A percentile compares a stretch with the other conserved stretches of the same genome.
phyloP scores from a whole-genome alignment of 2,113 vertebrate species.

The Arenaria interpres region DNA sequence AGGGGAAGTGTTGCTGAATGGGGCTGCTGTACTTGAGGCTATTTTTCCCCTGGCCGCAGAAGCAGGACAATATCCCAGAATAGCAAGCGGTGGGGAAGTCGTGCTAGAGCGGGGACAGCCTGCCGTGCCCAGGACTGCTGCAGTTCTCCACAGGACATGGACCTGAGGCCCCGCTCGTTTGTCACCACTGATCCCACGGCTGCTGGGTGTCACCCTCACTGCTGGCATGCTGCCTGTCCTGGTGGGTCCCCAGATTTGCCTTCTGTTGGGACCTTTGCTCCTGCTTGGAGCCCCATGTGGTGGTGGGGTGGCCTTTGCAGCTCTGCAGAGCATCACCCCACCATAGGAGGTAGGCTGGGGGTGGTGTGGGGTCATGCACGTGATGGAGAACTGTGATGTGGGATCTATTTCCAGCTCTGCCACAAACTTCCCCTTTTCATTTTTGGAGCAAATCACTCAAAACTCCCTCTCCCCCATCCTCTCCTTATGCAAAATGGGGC shows the following conservation, averaged over 20 bases:
- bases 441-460: background rate
- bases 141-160: background rate
- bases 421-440: background rate
- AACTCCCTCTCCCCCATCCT: background rate
- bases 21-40: conserved; percentile 19
- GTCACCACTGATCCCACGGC: fast-evolving
- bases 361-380: fast-evolving
- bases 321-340: background rate
- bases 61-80: conserved; percentile 30
- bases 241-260: background rate
- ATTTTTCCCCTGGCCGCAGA: conserved; percentile 24
- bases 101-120: background rate
- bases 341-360: background rate
- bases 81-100: background rate
- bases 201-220: background rate
- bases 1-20: conserved; percentile 6
- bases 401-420: conserved; percentile 10
- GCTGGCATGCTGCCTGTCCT: background rate
- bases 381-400: background rate
- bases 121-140: background rate
- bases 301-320: background rate
- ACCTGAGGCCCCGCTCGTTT: fast-evolving
- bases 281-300: background rate
- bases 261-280: background rate
- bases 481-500: background rate